Evolutionary conservation across 2,113 vertebrate genomes (phyloP).

Genomic region (Scartelaos histophorus): DNA sequence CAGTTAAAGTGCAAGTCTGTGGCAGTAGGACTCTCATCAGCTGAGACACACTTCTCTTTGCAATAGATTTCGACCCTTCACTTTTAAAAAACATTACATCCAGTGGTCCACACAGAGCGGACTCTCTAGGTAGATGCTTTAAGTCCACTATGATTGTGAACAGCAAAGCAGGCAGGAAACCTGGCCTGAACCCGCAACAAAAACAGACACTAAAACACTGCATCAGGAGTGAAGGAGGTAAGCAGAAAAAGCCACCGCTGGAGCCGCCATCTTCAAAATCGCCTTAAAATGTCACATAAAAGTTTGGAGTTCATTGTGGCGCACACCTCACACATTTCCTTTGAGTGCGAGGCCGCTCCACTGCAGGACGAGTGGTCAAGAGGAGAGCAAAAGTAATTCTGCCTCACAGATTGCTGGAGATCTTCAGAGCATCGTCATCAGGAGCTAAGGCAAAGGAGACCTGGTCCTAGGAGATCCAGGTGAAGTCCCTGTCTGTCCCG

Average conservation of each 20-base stretch:
- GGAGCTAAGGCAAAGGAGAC: slow-evolving; percentile 19
- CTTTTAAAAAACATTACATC: slow-evolving; percentile 46
- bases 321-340: slow-evolving; percentile 58
- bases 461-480: slow-evolving; percentile 90
- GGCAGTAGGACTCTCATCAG: slow-evolving; percentile 77
- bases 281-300: slow-evolving; percentile 22
- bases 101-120: slow-evolving; percentile 41
- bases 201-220: slow-evolving; percentile 66
- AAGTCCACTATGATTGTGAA: slow-evolving; percentile 70
- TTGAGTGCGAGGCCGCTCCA: slow-evolving; percentile 58
- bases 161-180: slow-evolving; percentile 59
- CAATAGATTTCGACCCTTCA: slow-evolving; percentile 69
- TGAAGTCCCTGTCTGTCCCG: slow-evolving; percentile 89
- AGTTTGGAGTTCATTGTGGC: slow-evolving; percentile 62
- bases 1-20: slow-evolving; percentile 85
- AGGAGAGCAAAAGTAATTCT: slow-evolving; percentile 56
- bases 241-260: slow-evolving; percentile 63
- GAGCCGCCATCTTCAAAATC: slow-evolving; percentile 53
- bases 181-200: slow-evolving; percentile 59
- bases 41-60: slow-evolving; percentile 67
- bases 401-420: slow-evolving; percentile 54
- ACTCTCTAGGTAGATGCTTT: slow-evolving; percentile 45
- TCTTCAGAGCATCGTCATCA: slow-evolving; percentile 47
- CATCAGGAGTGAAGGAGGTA: slow-evolving; percentile 72
- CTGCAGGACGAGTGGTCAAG: slow-evolving; percentile 52